phyloP scores from a whole-genome alignment of 2,888 invertebrate genomes.

The Agrotis segetum region DNA sequence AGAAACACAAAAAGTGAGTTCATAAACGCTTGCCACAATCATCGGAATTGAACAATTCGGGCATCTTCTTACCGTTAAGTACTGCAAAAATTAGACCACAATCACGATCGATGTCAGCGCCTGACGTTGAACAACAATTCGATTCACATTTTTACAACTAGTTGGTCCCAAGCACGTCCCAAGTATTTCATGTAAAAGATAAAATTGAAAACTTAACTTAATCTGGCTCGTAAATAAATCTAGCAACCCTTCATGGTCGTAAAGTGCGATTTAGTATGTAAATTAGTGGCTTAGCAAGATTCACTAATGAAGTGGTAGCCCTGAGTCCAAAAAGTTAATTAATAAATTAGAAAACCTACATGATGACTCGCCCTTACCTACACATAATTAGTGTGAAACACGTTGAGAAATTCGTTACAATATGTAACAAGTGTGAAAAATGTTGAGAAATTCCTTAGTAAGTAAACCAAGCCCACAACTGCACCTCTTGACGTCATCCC shows the following conservation, averaged over 20 bases:
- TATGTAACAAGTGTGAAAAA: no score
- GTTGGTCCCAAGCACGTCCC: neutral
- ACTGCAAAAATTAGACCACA: conserved; percentile 1
- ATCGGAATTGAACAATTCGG: neutral
- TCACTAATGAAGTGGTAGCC: neutral
- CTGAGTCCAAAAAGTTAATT: no score
- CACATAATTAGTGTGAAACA: no score
- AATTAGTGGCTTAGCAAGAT: neutral
- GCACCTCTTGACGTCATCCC: neutral
- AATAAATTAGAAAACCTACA: no score
- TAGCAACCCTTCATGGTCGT: no score
- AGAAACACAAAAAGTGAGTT: neutral
- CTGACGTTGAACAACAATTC: neutral
- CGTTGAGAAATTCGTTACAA: neutral
- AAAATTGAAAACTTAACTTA: neutral
- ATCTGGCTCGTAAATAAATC: neutral
- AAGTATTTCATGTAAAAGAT: neutral
- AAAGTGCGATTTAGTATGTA: neutral
- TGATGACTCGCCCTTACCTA: no score
- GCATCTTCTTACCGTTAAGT: conserved; percentile 27
- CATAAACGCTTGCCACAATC: neutral
- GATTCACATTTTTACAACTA: neutral
- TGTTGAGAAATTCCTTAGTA: neutral
- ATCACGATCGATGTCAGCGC: no score
- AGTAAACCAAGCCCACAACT: neutral